These are phyloP conservation scores for Brachionus asplanchnoidis DNA, from an alignment of 1,140 invertebrate species.

Conservation along the genomic window DNA sequence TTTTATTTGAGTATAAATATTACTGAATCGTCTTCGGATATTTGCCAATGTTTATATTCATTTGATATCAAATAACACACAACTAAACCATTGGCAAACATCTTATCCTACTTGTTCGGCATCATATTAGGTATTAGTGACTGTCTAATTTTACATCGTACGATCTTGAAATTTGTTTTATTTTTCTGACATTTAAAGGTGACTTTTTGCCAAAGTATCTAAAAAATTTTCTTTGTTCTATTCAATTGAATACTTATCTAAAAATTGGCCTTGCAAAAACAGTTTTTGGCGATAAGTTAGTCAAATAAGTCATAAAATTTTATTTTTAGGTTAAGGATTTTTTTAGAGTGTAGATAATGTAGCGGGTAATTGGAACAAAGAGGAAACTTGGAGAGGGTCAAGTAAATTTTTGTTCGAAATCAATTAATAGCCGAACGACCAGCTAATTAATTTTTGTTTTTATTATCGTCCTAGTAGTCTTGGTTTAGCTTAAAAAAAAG, in stretches of 20 bases:
- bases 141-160: slow-evolving; percentile 7
- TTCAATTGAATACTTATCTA: not conserved
- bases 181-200: not conserved
- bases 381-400: slow-evolving; percentile 9
- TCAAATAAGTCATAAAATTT: not conserved
- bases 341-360: not conserved
- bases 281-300: not conserved
- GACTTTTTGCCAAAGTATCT: not conserved
- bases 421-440: slow-evolving; percentile 18
- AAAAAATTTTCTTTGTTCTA: not conserved
- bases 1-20: not conserved
- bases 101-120: not conserved
- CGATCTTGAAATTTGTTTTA: not conserved
- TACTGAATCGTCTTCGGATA: not conserved
- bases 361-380: not conserved
- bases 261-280: not conserved
- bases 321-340: not conserved
- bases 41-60: slow-evolving; percentile 1
- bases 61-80: not conserved
- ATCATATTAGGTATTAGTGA: not conserved
- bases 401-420: slow-evolving; percentile 8
- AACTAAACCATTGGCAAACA: not conserved
- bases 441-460: slow-evolving; percentile 35
- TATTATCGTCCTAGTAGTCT: slow-evolving; percentile 9
- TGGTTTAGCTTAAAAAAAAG: not conserved